Evolutionary conservation across 2,888 invertebrate genomes (phyloP).

Genomic region (Caenorhabditis zanzibari): DNA sequence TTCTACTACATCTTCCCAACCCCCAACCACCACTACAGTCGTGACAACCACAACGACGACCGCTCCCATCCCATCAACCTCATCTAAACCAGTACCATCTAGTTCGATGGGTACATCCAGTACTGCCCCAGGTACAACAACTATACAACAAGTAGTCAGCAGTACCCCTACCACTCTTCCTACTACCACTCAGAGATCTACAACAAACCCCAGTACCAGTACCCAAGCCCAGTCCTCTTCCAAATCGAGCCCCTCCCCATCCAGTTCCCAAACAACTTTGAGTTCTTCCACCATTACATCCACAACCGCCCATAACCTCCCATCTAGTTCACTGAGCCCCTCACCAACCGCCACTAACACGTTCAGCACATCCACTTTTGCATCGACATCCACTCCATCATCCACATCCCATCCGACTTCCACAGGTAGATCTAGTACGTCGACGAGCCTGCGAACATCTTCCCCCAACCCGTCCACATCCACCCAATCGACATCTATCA

Average conservation of each 20-base stretch:
- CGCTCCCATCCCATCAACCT: neutral
- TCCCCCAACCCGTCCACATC: neutral
- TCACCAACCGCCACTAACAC: neutral
- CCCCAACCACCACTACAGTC: neutral
- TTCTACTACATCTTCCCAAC: too few species aligned
- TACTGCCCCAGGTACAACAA: neutral
- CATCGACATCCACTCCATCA: neutral
- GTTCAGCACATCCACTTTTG: neutral
- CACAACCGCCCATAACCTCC: neutral
- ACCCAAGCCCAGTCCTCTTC: neutral
- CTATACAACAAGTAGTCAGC: neutral
- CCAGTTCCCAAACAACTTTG: neutral
- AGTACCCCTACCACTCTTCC: neutral
- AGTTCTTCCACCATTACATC: neutral
- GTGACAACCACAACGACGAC: neutral
- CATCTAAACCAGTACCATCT: neutral
- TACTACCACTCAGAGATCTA: neutral
- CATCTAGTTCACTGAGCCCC: neutral
- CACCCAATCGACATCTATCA: neutral
- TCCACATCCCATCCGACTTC: neutral
- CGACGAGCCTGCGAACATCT: neutral
- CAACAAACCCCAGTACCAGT: conserved; percentile 5
- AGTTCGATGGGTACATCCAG: neutral
- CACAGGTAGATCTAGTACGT: neutral
- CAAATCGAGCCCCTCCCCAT: neutral